phyloP scores from a whole-genome alignment of 2,888 invertebrate species.

The Ornithoptera priamus region DNA sequence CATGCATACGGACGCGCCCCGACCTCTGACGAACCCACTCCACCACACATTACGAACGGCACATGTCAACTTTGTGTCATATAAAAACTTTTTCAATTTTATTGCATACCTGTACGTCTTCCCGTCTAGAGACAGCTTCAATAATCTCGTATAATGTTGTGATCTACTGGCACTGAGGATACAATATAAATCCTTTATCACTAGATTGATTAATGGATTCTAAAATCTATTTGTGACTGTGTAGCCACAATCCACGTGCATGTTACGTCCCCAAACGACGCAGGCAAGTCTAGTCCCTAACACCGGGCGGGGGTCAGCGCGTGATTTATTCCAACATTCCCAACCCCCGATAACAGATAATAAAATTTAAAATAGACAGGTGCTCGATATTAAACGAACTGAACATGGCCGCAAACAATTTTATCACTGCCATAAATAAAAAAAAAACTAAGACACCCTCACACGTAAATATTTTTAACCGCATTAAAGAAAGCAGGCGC shows the following conservation, averaged over 20 bases:
- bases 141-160: no score
- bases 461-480: slow-evolving; percentile 58
- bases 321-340: slow-evolving; percentile 38
- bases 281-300: slow-evolving; percentile 2
- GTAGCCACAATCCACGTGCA: no score
- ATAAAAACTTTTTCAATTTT: no score
- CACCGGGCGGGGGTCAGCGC: slow-evolving; percentile 21
- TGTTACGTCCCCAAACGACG: no score
- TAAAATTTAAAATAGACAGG: slow-evolving; percentile 61
- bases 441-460: slow-evolving; percentile 53
- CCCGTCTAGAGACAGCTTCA: no score
- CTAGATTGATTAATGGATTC: no score
- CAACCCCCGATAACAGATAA: slow-evolving; percentile 50
- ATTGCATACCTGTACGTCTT: no score
- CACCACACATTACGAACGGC: no score
- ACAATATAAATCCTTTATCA: no score
- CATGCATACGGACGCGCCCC: slow-evolving; percentile 14
- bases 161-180: no score
- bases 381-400: slow-evolving; percentile 61
- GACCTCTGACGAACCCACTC: not conserved
- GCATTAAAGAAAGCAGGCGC: slow-evolving; percentile 51
- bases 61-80: no score
- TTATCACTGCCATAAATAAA: slow-evolving; percentile 74
- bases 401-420: slow-evolving; percentile 73
- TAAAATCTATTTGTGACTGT: no score